Evolutionary conservation across 2,888 invertebrate species (phyloP).

Genomic region (Polia nebulosa): DNA sequence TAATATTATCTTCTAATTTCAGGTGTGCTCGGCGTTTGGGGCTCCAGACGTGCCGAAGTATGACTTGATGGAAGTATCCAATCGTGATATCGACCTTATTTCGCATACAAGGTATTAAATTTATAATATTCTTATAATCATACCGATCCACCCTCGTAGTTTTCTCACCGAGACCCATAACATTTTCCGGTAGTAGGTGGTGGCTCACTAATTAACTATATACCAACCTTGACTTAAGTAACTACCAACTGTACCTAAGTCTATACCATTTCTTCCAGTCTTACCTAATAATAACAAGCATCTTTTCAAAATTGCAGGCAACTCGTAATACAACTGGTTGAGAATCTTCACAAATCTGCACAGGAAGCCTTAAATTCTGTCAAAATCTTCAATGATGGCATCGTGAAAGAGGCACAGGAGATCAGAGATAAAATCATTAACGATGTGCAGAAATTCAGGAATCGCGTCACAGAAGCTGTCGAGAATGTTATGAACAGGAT

Average conservation of each 20-base stretch:
- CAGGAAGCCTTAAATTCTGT: constrained; percentile 78
- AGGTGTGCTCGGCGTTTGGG: constrained; percentile 71
- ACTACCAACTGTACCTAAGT: too few species aligned
- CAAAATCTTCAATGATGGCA: constrained; percentile 72
- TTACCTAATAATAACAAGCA: background rate
- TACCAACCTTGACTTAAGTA: too few species aligned
- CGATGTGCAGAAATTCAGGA: constrained; percentile 75
- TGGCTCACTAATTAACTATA: too few species aligned
- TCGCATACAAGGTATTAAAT: constrained; percentile 46
- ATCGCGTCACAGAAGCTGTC: constrained; percentile 73
- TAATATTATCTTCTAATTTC: constrained; percentile 33
- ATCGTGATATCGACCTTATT: constrained; percentile 69
- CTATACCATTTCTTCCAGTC: background rate
- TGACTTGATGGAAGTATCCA: constrained; percentile 67
- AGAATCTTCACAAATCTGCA: constrained; percentile 75
- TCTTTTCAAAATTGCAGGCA: constrained; percentile 67
- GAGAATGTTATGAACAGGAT: constrained; percentile 74
- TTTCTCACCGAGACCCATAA: too few species aligned
- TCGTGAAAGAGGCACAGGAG: constrained; percentile 72
- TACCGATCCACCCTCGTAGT: too few species aligned
- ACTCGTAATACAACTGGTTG: constrained; percentile 77
- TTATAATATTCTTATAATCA: background rate
- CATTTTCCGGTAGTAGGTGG: too few species aligned
- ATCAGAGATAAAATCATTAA: constrained; percentile 70
- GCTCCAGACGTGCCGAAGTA: constrained; percentile 63